Conservation (phyloP, 2,113 vertebrate species). For the Delphinapterus leucas region DNA sequence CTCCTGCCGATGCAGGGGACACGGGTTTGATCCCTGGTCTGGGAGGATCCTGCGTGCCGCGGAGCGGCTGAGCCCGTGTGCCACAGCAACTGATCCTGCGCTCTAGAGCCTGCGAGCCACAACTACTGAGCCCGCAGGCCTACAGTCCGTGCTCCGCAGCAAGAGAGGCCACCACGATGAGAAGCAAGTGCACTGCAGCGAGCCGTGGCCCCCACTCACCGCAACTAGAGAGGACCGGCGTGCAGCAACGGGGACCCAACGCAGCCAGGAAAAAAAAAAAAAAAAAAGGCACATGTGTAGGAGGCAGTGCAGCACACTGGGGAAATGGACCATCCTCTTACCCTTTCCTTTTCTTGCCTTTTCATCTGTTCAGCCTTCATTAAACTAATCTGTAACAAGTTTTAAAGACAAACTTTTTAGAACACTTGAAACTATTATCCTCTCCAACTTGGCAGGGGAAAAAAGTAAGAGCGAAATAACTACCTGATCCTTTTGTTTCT, state of each 20-base stretch:
- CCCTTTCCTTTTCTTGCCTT: constrained; percentile 93
- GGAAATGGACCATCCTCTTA: constrained; percentile 76
- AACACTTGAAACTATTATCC: not conserved
- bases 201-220: too few species aligned
- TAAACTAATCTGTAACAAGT: constrained; percentile 86
- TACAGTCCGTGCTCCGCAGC: too few species aligned
- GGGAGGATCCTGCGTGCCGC: too few species aligned
- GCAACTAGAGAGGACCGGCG: too few species aligned
- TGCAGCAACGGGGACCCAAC: too few species aligned
- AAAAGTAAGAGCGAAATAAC: constrained; percentile 49
- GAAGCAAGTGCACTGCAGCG: too few species aligned
- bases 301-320: not conserved
- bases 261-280: too few species aligned
- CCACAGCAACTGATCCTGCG: too few species aligned
- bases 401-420: constrained; percentile 67
- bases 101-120: too few species aligned
- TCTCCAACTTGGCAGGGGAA: not conserved
- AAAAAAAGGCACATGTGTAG: not conserved
- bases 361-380: constrained; percentile 92
- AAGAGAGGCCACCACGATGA: accelerated
- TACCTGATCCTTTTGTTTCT: constrained; percentile 94
- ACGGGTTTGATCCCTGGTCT: too few species aligned
- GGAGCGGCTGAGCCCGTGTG: accelerated
- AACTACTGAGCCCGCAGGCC: too few species aligned
- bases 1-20: too few species aligned